Conservation (phyloP, 2,797 vertebrate species). For the Smutsia gigantea region DNA sequence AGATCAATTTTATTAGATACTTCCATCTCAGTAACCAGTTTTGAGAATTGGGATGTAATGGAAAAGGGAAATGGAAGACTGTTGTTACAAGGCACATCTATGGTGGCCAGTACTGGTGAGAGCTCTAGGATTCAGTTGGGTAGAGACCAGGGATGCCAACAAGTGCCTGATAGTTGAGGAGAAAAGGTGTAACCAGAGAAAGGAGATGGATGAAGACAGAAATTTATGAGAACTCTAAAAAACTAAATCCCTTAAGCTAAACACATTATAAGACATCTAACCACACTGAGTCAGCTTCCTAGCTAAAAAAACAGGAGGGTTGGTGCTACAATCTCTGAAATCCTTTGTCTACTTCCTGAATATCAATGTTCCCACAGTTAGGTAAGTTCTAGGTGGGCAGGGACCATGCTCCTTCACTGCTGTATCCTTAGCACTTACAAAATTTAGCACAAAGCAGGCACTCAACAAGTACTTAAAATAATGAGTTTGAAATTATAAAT, state of each 20-base stretch:
- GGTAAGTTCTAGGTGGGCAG: background rate
- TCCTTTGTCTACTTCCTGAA: background rate
- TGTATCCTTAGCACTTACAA: background rate
- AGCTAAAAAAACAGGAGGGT: background rate
- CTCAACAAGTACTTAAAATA: background rate
- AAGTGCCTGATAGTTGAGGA: background rate
- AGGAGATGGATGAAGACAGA: background rate
- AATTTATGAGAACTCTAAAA: background rate
- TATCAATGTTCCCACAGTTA: background rate
- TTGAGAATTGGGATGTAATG: background rate
- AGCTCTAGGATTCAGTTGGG: background rate
- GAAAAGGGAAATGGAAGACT: background rate
- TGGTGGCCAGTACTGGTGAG: background rate
- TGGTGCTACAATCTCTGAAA: background rate
- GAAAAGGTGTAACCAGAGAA: background rate
- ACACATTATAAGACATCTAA: background rate
- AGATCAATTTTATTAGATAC: background rate
- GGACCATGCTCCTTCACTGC: background rate
- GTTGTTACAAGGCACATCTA: background rate
- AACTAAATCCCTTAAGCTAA: background rate
- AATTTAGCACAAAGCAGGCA: background rate
- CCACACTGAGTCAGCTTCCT: background rate
- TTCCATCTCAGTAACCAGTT: background rate
- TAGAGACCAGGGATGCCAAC: too few relatives aligned
- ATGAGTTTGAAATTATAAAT: background rate